Base-by-base conservation (phyloP, 2,888 invertebrate species). In the Napeogenes sylphis region DNA sequence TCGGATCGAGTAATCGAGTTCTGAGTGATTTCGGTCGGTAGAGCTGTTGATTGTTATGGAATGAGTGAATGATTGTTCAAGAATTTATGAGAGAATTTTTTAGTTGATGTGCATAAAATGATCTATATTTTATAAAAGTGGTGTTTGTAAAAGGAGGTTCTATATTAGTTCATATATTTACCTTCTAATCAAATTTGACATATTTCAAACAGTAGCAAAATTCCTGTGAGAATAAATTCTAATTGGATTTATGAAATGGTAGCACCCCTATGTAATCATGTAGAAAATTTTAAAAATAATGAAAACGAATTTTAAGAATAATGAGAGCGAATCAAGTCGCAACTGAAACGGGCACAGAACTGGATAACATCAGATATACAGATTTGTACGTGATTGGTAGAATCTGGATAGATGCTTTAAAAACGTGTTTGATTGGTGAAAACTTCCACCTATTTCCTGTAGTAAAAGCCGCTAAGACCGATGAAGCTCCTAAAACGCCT, bases 351-450 rank as follows among this genome's bases (percentile, higher is more conserved):
- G 21, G 63, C 2, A 42, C 10, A 42, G n/a, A 78, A 2, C 14
- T 63, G 2, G 67, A n/a, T n/a, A n/a, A 58, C n/a, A 45, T 78
- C 0, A 75, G 69, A 38, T 70, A 75, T 14, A 79, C 77, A 0
- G 81, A 87, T 58, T 56, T 84, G 0, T 84, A 79, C 55, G 53
- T 80, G 0, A 64, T 83, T 0, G 86, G 84, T 0, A 76, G 66
- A 60, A 35, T 83, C 42, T 85, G 85, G 82, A 74, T 85, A 2
- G 69, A 77, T 0, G 68, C 75, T 0, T 47, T 86, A 0, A 75
- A 75, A 59, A 65, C 64, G 0, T 76, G 71, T 2, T 56, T 86
- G 3, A 66, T 80, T 5, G 83, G 84, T 4, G 60, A 71, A 0
- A 76, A 76, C n/a, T 56, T 82, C 4, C 66, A 70, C 2, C 3